Base-by-base conservation (phyloP, 2,888 invertebrate genomes). In the Ctena decussata region DNA sequence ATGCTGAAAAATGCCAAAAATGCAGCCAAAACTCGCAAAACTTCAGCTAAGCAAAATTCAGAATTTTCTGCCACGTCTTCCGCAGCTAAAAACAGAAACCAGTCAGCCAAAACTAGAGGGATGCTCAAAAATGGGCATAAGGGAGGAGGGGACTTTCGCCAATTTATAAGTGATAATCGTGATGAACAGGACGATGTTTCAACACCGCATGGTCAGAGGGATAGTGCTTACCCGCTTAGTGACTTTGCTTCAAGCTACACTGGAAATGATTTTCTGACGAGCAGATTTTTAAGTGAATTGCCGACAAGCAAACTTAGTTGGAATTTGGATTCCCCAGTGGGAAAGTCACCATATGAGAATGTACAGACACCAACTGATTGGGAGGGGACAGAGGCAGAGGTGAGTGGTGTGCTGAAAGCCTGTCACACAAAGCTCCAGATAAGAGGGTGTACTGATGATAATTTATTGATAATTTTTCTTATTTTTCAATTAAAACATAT, bases 231-330 rank as follows among this genome's bases (percentile, higher is more conserved):
- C 21, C 80, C 80, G 8, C 70, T 77, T 0, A 89, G 89, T 79
- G 89, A 86, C 32, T 85, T 83, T 0, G 82, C 80, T 1, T 85
- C 85, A 3, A 86, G 84, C 74, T 27, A 70, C 0, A 71, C 82
- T 46, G 89, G 89, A 6, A 90, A 85, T 75, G 90, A 91, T 57
- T 91, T 89, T 60, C 77, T 91, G 49, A 90, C 90, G 0, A 85
- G 76, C 75, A 85, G 90, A 35, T 91, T 90, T 65, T 75, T 91
- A 79, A 88, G 83, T 79, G 91, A 89, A 32, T 44, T 87, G 30
- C 84, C 85, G 0, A 76, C 85, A 21, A 85, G 85, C 53, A 89
- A 86, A 72, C 74, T 86, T 21, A 84, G 82, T 77, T 87, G 85
- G 86, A 84, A 87, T 71, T 46, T 84, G 37, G 87, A 87, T 27